A percentile compares a stretch with the other conserved stretches of the same genome.
Conservation (phyloP, 2,113 vertebrate species). For the Morphnarchus princeps region DNA sequence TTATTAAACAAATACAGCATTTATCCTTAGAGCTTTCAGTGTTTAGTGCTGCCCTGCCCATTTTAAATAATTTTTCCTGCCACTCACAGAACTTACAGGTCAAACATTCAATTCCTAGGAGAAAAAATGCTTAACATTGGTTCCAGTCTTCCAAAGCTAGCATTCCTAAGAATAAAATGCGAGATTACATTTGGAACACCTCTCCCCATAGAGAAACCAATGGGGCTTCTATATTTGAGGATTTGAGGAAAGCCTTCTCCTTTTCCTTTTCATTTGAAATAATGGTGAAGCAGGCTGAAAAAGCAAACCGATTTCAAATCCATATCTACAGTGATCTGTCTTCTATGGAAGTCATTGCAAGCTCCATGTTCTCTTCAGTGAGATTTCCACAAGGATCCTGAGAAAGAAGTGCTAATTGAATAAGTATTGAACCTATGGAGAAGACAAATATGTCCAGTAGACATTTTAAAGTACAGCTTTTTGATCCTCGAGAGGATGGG, state of each 20-base stretch:
- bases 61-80: not conserved
- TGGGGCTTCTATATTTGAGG: not conserved
- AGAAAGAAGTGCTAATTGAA: not conserved
- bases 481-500: not conserved
- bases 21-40: not conserved
- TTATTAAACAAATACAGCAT: not conserved
- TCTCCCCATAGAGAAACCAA: not conserved
- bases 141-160: not conserved
- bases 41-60: not conserved
- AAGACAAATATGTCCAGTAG: not conserved
- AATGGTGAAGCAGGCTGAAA: not conserved
- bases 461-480: not conserved
- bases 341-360: not conserved
- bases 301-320: not conserved
- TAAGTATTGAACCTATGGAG: not conserved
- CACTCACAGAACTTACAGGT: not conserved
- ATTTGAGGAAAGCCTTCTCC: no score
- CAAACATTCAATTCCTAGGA: not conserved
- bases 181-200: not conserved
- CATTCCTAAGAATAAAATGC: not conserved
- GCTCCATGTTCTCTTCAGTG: not conserved
- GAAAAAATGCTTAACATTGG: not conserved
- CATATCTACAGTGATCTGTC: not conserved
- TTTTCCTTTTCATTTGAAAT: not conserved
- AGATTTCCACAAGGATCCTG: not conserved